Evolutionary conservation across 2,797 vertebrate genomes (phyloP), one percentile per base, ranked within the genome.

Genomic region (Etheostoma perlongum): DNA sequence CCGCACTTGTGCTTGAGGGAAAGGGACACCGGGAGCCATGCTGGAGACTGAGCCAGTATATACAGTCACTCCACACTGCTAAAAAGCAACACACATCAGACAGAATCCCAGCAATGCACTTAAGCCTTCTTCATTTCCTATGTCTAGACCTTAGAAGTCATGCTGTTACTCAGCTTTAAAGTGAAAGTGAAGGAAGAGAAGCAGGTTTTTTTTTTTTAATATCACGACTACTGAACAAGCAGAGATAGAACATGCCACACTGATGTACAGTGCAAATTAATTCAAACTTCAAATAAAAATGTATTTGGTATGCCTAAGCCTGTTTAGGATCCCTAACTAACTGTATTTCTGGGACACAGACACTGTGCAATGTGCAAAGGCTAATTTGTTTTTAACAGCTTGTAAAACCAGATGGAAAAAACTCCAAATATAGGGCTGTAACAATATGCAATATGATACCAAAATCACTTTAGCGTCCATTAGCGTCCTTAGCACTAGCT

Each of bases 101-200:
- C 76, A 77, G 87, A 91, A 94, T 94, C 88, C 76, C 87, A 92
- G 83, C 74, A 85, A 91, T 89, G 90, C 83, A 81, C 85, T 89
- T 85, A 88, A 92, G 89, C 91, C 86, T 48, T 87, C 83, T 89
- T 89, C 74, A 86, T 87, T 90, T 90, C 81, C 76, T 61, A 68
- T 48, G 91, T 93, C 88, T 89, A 86, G 92, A 91, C 90, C 51
- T 36, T 30, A 52, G 57, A 77, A 70, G 57, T 60, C 47, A 44
- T 57, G 21, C 61, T 60, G 81, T 78, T 74, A 71, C 66, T 73
- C 46, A 44, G 76, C 76, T 83, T 80, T 72, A 61, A 78, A 67
- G 42, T 62, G 78, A 79, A 87, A 85, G 59, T 65, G 52, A 80
- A 55, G 9, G 25, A 9, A 76, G 58, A 67, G 57, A 72, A 36